These are phyloP conservation scores for Eulemur rufifrons DNA, from an alignment of 2,113 vertebrate species.

Conservation along the genomic window DNA sequence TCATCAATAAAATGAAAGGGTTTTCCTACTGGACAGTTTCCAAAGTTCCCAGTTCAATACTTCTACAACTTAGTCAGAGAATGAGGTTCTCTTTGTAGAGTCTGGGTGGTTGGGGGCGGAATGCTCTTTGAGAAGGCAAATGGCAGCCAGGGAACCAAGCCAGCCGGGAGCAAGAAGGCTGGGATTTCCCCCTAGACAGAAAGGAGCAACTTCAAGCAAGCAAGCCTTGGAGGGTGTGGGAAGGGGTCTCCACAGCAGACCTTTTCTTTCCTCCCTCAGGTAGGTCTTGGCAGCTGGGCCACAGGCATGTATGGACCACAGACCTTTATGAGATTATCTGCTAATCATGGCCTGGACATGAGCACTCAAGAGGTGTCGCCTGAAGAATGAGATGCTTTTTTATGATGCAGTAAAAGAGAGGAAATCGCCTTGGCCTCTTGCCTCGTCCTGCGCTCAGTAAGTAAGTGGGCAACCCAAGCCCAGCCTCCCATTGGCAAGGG, in stretches of 20 bases:
- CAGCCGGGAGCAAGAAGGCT: background rate
- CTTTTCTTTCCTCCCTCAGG: conserved; percentile 15
- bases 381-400: conserved; percentile 78
- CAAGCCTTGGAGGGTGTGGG: background rate
- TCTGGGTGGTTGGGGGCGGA: background rate
- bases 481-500: conserved; percentile 76
- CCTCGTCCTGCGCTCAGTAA: conserved; percentile 69
- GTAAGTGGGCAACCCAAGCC: conserved; percentile 74
- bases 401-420: conserved; percentile 81
- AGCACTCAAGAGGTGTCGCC: conserved; percentile 64
- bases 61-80: background rate
- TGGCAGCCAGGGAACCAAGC: background rate
- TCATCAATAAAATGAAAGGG: background rate
- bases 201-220: background rate
- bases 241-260: background rate
- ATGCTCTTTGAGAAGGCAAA: conserved; percentile 36
- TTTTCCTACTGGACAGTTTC: background rate
- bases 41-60: background rate
- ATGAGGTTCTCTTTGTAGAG: background rate
- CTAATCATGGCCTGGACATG: conserved; percentile 67
- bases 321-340: conserved; percentile 70
- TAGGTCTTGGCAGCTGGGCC: conserved; percentile 34
- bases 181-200: background rate
- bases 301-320: conserved; percentile 22
- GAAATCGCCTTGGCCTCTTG: conserved; percentile 80